phyloP scores from a whole-genome alignment of 2,113 vertebrate species.

The Pica pica region DNA sequence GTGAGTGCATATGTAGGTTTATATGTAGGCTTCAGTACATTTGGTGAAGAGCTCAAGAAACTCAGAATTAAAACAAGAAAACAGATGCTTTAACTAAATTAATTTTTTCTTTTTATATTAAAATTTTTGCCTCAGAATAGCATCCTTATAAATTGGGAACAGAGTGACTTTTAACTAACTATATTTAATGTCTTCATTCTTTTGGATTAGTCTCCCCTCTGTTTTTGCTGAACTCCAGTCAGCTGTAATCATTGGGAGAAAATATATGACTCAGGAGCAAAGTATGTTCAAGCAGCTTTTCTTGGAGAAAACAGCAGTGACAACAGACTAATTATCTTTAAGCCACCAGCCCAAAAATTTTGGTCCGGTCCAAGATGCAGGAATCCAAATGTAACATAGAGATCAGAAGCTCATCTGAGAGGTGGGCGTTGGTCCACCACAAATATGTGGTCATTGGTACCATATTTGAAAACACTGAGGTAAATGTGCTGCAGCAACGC shows the following conservation, averaged over 20 bases:
- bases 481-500: background rate
- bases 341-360: background rate
- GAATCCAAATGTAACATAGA: background rate
- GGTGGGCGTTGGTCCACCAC: background rate
- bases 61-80: background rate
- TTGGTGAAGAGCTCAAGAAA: background rate
- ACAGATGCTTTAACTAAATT: background rate
- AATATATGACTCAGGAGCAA: background rate
- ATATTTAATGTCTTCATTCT: background rate
- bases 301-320: background rate
- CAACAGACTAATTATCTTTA: background rate
- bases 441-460: background rate
- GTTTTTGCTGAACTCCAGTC: background rate
- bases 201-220: background rate
- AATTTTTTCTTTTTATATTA: background rate
- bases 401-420: background rate
- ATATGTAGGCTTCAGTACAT: background rate
- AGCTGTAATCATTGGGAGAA: background rate
- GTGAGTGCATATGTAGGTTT: constrained; percentile 26
- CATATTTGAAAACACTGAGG: background rate
- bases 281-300: background rate
- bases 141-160: background rate
- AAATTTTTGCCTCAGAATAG: background rate
- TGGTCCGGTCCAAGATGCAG: background rate
- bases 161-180: background rate